phyloP scores from a whole-genome alignment of 1,140 invertebrate genomes.

The Tetramorium simillimum region DNA sequence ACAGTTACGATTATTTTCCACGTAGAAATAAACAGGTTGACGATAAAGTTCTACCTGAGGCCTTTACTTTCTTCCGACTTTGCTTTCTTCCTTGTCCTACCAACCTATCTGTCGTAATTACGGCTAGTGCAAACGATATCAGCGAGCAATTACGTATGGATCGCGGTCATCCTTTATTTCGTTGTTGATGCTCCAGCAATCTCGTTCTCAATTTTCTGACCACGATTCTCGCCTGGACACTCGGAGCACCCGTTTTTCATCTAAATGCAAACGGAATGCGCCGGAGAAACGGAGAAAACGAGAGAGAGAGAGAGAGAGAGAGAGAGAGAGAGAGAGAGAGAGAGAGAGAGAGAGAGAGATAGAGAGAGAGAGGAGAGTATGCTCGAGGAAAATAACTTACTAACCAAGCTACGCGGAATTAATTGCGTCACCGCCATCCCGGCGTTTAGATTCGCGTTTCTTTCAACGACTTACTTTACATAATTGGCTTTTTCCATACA shows the following conservation, averaged over 20 bases:
- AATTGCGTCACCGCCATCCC: constrained; percentile 32
- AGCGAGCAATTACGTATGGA: constrained; percentile 11
- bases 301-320: too few species aligned
- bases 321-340: too few species aligned
- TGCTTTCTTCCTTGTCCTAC: neutral
- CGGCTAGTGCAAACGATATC: neutral
- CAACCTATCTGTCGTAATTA: neutral
- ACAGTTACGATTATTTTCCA: neutral
- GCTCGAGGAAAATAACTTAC: constrained; percentile 51
- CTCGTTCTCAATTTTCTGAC: constrained; percentile 52
- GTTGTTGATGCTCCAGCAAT: constrained; percentile 16
- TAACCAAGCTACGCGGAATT: constrained; percentile 59
- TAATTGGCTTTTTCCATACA: constrained; percentile 58
- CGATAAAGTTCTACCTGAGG: neutral
- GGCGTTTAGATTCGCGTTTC: constrained; percentile 46
- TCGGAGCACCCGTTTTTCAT: constrained; percentile 38
- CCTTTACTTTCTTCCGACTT: neutral
- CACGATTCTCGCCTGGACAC: constrained; percentile 50
- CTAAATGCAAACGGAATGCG: constrained; percentile 54
- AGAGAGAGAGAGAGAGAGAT: too few species aligned
- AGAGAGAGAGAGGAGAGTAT: neutral
- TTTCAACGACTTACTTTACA: constrained; percentile 59
- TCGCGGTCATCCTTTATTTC: constrained; percentile 43
- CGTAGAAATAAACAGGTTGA: neutral
- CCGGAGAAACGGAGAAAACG: neutral